phyloP scores from a whole-genome alignment of 2,113 vertebrate genomes.

The Cynopterus brachyotis region DNA sequence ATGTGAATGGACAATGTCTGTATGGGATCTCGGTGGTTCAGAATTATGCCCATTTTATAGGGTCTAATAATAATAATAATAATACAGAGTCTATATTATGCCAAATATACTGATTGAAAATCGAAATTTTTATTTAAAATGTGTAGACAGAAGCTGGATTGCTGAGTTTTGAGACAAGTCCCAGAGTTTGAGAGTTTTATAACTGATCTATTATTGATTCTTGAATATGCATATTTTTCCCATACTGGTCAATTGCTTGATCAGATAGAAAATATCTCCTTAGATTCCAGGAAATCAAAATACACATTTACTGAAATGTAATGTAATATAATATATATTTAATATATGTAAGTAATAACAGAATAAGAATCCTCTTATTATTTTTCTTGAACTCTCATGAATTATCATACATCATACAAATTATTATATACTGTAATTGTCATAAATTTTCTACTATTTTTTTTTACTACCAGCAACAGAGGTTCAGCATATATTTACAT shows the following conservation, averaged over 20 bases:
- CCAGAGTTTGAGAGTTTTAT: background rate
- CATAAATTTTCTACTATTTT: background rate
- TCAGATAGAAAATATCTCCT: conserved; percentile 10
- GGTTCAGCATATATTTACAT: conserved; percentile 40
- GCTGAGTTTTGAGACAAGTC: background rate
- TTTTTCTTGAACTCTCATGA: conserved; percentile 49
- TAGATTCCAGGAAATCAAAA: conserved; percentile 34
- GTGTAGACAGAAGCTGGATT: background rate
- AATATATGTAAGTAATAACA: conserved; percentile 2
- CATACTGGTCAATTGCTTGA: background rate
- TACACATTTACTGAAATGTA: background rate
- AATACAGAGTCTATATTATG: background rate
- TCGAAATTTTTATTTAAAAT: background rate
- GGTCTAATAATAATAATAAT: background rate
- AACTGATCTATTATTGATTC: background rate
- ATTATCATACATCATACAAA: conserved; percentile 45
- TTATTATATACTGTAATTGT: conserved; percentile 37
- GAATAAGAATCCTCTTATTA: conserved; percentile 5
- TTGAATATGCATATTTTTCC: background rate
- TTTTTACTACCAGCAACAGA: conserved; percentile 23
- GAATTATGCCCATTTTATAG: background rate
- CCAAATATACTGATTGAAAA: background rate
- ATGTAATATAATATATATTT: background rate
- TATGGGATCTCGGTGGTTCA: background rate
- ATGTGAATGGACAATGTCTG: background rate